A percentile compares a stretch with the other conserved stretches of the same genome.
phyloP scores from a whole-genome alignment of 1,140 invertebrate genomes.

The Brachionus plicatilis region DNA sequence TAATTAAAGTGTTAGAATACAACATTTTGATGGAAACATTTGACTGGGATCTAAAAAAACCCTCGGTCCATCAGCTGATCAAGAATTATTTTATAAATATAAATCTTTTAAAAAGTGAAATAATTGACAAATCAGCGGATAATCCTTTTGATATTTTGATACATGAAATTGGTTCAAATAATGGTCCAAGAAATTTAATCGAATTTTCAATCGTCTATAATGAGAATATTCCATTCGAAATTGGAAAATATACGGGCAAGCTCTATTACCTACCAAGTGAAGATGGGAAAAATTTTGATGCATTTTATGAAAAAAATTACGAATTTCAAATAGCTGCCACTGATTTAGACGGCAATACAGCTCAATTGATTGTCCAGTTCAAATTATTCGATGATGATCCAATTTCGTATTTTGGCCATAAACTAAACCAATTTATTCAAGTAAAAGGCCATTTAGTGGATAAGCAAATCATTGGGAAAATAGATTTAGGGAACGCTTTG shows the following conservation, averaged over 20 bases:
- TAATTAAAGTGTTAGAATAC: not conserved
- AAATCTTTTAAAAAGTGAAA: not conserved
- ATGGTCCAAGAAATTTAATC: not conserved
- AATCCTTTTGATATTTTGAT: not conserved
- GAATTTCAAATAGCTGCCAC: not conserved
- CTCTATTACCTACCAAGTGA: not conserved
- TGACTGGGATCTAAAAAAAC: not conserved
- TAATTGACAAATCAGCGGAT: not conserved
- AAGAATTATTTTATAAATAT: not conserved
- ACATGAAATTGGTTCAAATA: not conserved
- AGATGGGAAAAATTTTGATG: not conserved
- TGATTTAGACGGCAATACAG: not conserved
- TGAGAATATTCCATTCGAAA: not conserved
- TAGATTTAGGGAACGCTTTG: not conserved
- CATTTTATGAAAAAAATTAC: not conserved
- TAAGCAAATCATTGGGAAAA: not conserved
- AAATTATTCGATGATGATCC: not conserved
- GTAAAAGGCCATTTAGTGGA: not conserved
- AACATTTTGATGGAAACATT: not conserved
- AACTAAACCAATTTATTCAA: not conserved
- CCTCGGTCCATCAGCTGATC: not conserved
- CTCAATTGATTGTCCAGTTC: not conserved
- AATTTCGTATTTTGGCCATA: not conserved
- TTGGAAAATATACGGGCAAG: not conserved
- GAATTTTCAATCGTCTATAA: not conserved